Evolutionary conservation across 1,140 invertebrate species (phyloP), one percentile per base, ranked within the genome.

Genomic region (Goniozus legneri): DNA sequence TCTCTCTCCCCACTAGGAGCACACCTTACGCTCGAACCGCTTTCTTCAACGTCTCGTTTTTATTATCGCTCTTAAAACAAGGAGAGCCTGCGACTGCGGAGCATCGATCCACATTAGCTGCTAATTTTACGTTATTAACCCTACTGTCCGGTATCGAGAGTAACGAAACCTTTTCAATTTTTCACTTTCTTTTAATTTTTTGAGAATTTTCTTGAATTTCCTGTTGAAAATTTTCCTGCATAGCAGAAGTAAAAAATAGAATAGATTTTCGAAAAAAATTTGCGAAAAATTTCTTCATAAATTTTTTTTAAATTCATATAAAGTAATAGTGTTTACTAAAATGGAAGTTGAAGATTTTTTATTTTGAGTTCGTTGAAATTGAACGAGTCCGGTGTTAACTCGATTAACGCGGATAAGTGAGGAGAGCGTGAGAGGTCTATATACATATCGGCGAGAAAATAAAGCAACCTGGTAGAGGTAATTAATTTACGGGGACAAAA

Each of bases 31-130:
- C 35, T 20, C 27, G 39, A n/a, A n/a, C n/a, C 20, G 20, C 46
- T 27, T 27, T 24, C 42, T 41, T 44, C 36, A 38, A 20, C 34
- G 63, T 69, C 71, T 72, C 69, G 65, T 73, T 75, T 73, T 75
- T 73, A 72, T 73, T 71, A 71, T 65, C 65, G 58, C 58, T 58
- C 56, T 65, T 62, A 67, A 73, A 68, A 69, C 63, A 64, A 63
- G 49, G 52, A 44, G 60, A 62, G 51, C 36, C 4, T 10, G 56
- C 50, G 38, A 39, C 35, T 50, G 47, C 52, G 47, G 54, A 62
- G 54, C 59, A 73, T 74, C 70, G 67, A 74, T 75, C 65, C 64
- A 60, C 62, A 75, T 75, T 75, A 75, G 66, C 59, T 56, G 62
- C 65, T 75, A 74, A 75, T 75, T 75, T 67, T 51, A 54, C 58